These are phyloP conservation scores for Cydia amplana DNA, from an alignment of 1,140 invertebrate genomes.

Conservation along the genomic window DNA sequence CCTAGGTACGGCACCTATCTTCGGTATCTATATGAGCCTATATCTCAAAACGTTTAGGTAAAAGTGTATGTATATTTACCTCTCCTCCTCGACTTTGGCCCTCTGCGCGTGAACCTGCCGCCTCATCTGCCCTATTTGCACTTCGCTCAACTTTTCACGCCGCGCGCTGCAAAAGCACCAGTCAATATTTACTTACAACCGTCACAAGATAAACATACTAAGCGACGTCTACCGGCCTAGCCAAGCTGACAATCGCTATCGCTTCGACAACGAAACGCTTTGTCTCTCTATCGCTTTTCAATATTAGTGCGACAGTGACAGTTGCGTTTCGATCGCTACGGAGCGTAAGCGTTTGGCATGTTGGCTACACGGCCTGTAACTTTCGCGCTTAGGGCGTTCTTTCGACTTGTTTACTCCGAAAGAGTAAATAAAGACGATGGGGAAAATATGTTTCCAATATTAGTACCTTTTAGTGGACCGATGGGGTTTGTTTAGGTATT, in stretches of 20 bases:
- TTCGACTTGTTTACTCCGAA: neutral
- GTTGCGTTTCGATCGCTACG: too few species aligned
- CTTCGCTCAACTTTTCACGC: conserved; percentile 82
- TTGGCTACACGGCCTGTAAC: too few species aligned
- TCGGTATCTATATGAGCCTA: too few species aligned
- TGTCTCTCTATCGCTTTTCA: too few species aligned
- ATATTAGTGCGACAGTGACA: too few species aligned
- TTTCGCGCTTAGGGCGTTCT: neutral
- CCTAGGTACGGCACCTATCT: too few species aligned
- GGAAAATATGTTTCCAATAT: neutral
- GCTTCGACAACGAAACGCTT: too few species aligned
- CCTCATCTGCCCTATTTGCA: conserved; percentile 86
- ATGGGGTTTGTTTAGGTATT: neutral
- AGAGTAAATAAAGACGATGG: conserved; percentile 1
- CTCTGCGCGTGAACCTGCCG: conserved; percentile 85
- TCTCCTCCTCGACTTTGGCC: conserved; percentile 86
- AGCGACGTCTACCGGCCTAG: too few species aligned
- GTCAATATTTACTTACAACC: conserved; percentile 8
- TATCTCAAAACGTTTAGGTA: neutral
- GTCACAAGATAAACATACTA: neutral
- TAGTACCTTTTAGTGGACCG: conserved; percentile 1
- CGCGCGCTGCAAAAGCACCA: conserved; percentile 55
- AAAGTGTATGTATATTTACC: conserved; percentile 75
- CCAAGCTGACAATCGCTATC: too few species aligned
- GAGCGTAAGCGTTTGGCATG: too few species aligned